Percentiles rank a stretch among this genome's conserved stretches.
phyloP scores from a whole-genome alignment of 37 sponge, comb jelly and placozoan species.

The Halichondria panicea region DNA sequence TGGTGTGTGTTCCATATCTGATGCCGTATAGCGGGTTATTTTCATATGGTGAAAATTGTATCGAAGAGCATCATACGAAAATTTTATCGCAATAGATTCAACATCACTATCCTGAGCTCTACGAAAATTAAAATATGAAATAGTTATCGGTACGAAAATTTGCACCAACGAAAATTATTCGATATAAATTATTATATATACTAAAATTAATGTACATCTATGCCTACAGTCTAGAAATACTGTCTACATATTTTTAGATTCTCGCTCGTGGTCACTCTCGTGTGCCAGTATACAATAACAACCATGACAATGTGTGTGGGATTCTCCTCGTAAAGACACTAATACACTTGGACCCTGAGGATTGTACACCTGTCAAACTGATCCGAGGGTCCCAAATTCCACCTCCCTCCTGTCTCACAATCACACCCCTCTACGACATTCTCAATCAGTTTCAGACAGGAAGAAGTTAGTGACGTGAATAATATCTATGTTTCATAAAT shows the following conservation, averaged over 20 bases:
- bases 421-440: slow-evolving; percentile 68
- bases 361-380: slow-evolving; percentile 35
- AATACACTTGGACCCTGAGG: slow-evolving; percentile 65
- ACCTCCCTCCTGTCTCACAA: slow-evolving; percentile 64
- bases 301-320: slow-evolving; percentile 49
- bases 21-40: too few species aligned
- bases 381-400: slow-evolving; percentile 33
- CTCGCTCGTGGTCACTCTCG: slow-evolving; percentile 66
- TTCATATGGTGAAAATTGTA: too few species aligned
- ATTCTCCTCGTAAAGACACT: slow-evolving; percentile 77
- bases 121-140: too few species aligned
- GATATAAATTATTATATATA: too few species aligned
- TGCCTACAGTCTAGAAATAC: too few species aligned
- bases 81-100: too few species aligned
- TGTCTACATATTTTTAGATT: slow-evolving; percentile 26
- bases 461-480: slow-evolving; percentile 42
- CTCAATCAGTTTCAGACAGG: slow-evolving; percentile 84
- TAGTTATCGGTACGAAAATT: too few species aligned
- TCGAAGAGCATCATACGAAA: too few species aligned
- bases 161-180: too few species aligned
- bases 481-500: not conserved
- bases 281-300: slow-evolving; percentile 61
- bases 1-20: too few species aligned
- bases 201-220: too few species aligned
- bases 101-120: too few species aligned